Conservation (phyloP, 2,797 vertebrate genomes). For the Stomatorhinus walkeri region DNA sequence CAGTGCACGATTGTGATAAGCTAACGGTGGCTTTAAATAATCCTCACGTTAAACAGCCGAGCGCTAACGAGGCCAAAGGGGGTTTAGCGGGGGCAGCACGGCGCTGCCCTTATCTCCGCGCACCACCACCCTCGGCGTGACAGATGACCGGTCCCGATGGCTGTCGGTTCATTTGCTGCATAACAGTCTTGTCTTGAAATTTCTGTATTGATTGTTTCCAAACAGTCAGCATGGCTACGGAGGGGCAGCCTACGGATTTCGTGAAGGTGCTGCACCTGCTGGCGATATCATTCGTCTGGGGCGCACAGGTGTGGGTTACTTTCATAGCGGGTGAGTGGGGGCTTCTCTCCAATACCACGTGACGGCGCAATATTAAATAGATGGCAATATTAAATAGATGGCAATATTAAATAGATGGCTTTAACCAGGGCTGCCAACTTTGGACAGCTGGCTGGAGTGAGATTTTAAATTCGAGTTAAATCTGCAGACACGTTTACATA, state of each 20-base stretch:
- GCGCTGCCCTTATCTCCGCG: neutral
- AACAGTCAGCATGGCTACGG: slow-evolving; percentile 55
- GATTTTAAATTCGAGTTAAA: neutral
- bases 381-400: too few relatives aligned
- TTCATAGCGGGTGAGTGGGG: slow-evolving; percentile 70
- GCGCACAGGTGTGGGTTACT: slow-evolving; percentile 82
- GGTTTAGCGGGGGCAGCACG: neutral
- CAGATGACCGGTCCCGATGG: neutral
- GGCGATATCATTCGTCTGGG: slow-evolving; percentile 74
- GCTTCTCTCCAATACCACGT: neutral
- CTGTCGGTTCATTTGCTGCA: neutral
- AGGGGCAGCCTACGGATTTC: slow-evolving; percentile 60
- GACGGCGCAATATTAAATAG: neutral
- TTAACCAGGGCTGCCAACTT: neutral
- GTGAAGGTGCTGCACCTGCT: slow-evolving; percentile 71
- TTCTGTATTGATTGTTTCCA: neutral
- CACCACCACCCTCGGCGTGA: neutral
- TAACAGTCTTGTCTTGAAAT: neutral
- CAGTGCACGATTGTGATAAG: neutral
- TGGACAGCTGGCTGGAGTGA: neutral
- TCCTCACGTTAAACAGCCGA: neutral
- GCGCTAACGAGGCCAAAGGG: neutral
- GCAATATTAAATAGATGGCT: neutral
- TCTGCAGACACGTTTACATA: neutral
- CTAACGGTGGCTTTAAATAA: neutral